Conservation (phyloP, 2,888 invertebrate genomes). For the Epinotia brunnichana region DNA sequence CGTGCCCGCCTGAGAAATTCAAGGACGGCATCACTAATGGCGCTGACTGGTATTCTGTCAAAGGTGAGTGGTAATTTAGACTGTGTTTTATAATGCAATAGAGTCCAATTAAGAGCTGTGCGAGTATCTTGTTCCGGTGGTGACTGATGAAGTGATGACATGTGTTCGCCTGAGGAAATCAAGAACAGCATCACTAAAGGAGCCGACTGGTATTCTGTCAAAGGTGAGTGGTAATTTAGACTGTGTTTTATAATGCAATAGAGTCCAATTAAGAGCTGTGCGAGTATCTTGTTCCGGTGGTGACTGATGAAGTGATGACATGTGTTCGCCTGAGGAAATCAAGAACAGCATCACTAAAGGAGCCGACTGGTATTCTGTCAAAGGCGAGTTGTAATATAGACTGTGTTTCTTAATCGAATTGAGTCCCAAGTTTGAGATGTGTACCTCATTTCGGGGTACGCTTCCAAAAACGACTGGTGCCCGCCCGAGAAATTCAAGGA, state of each 20-base stretch:
- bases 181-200: slow-evolving; percentile 94
- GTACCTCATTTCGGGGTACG: slow-evolving; percentile 85
- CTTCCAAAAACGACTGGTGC: no score
- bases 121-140: slow-evolving; percentile 85
- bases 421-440: no score
- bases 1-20: slow-evolving; percentile 89
- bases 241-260: not conserved
- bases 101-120: not conserved
- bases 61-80: slow-evolving; percentile 80
- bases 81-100: not conserved
- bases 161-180: slow-evolving; percentile 86
- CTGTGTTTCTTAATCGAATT: not conserved
- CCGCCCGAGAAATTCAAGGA: no score
- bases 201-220: slow-evolving; percentile 94
- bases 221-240: slow-evolving; percentile 78
- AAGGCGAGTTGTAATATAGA: slow-evolving; percentile 77
- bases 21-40: slow-evolving; percentile 94
- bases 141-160: no score
- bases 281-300: slow-evolving; percentile 86
- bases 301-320: no score
- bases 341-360: no score
- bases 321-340: no score
- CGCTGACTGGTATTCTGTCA: slow-evolving; percentile 94
- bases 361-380: slow-evolving; percentile 77
- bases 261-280: not conserved